Evolutionary conservation across 2,888 invertebrate species (phyloP).

Genomic region (Drosophila nr. perissopoda): DNA sequence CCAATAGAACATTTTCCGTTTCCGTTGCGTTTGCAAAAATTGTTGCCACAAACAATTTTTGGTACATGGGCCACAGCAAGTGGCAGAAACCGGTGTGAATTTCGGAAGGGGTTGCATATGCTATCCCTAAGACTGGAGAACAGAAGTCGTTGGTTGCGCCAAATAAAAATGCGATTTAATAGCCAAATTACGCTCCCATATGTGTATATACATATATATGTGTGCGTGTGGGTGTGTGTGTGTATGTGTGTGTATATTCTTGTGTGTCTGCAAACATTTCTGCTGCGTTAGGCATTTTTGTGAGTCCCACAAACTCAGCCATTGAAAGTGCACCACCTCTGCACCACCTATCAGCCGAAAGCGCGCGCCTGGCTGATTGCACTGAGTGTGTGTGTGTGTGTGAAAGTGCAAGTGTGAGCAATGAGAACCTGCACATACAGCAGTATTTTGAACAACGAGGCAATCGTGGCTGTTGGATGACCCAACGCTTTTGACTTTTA

Average conservation of each 20-base stretch:
- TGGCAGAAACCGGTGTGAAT: slow-evolving; percentile 59
- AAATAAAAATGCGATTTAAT: slow-evolving; percentile 75
- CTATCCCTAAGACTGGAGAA: slow-evolving; percentile 6
- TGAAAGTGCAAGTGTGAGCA: slow-evolving; percentile 19
- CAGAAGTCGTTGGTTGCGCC: slow-evolving; percentile 24
- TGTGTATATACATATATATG: not conserved
- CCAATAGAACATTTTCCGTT: slow-evolving; percentile 77
- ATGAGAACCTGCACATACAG: slow-evolving; percentile 64
- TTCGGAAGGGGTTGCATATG: not conserved
- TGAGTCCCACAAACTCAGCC: slow-evolving; percentile 41
- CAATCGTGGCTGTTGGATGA: slow-evolving; percentile 28
- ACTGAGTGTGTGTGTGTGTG: slow-evolving; percentile 26
- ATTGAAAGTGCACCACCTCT: slow-evolving; percentile 34
- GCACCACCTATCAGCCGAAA: slow-evolving; percentile 17
- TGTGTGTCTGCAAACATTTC: slow-evolving; percentile 48
- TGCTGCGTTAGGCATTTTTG: slow-evolving; percentile 79
- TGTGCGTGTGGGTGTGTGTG: slow-evolving; percentile 6
- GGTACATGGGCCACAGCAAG: slow-evolving; percentile 52
- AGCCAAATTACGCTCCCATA: slow-evolving; percentile 73
- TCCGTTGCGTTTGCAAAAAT: slow-evolving; percentile 75
- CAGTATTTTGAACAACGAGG: slow-evolving; percentile 49
- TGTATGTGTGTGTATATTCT: slow-evolving; percentile 6
- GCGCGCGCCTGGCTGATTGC: slow-evolving; percentile 63
- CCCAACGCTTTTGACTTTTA: slow-evolving; percentile 77
- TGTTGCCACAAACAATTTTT: slow-evolving; percentile 26